Evolutionary conservation across 1,140 invertebrate species (phyloP), one percentile per base, ranked within the genome.

Genomic region (Hydropsyche tenuis): DNA sequence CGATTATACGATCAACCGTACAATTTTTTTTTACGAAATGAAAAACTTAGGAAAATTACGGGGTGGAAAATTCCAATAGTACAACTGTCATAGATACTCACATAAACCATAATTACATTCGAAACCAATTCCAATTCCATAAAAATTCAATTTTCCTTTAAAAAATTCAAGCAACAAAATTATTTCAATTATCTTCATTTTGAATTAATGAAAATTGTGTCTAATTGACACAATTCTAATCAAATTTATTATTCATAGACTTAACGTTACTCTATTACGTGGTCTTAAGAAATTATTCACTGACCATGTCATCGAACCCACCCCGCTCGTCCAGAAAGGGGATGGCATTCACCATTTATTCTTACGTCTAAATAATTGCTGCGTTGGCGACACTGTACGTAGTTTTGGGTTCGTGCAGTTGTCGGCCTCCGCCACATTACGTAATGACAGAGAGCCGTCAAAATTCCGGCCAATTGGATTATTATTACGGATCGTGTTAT

Each of bases 401-500:
- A 43, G 45, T 68, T 27, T 27, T 43, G 65, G 45, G 63, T 69
- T 53, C 14, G 37, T 64, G 27, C 30, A 30, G 37, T 25, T n/a
- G 7, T n/a, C 43, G 11, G n/a, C n/a, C n/a, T n/a, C 22, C 30
- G 22, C 22, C 45, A 42, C 27, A 66, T 43, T 66, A 22, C 48
- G 23, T 70, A 56, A 70, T 70, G 51, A 65, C 56, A 72, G 70
- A 25, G 27, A 37, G 9, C 14, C 56, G 20, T 68, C 68, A 51
- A 76, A 76, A 72, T 60, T 73, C 72, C 45, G 60, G 48, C 72
- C 72, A 76, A 76, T 76, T 76, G 69, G 65, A 73, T 73, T 69
- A 68, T 68, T 68, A 68, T 68, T 37, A 9, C 43, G 27, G 45
- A 68, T 68, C 37, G 45, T 45, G 30, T 42, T 18, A 65, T 20